phyloP scores from a whole-genome alignment of 2,113 vertebrate species.

The Lepidothrix coronata region DNA sequence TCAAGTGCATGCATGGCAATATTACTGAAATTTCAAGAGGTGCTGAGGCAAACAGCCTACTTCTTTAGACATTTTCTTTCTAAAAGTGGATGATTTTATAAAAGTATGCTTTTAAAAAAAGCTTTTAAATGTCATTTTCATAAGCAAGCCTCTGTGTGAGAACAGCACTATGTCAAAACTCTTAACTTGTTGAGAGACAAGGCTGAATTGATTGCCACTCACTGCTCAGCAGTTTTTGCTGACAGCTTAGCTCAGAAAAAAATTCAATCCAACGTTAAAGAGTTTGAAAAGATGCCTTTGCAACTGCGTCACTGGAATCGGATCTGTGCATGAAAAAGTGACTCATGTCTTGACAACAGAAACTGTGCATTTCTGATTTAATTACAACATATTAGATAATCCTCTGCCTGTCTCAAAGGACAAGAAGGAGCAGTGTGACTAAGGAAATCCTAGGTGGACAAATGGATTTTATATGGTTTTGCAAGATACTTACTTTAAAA shows the following conservation, averaged over 20 bases:
- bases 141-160: constrained; percentile 10
- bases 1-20: not conserved
- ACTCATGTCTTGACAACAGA: constrained; percentile 14
- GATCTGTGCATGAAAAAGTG: not conserved
- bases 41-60: constrained; percentile 7
- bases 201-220: constrained; percentile 45
- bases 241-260: constrained; percentile 25
- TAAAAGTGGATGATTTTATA: constrained; percentile 17
- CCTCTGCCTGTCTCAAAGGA: not conserved
- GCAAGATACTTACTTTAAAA: not conserved
- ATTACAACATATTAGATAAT: not conserved
- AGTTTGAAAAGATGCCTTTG: constrained; percentile 27
- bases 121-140: not conserved
- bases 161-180: not conserved
- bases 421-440: not conserved
- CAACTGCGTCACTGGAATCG: not conserved
- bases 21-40: constrained; percentile 27
- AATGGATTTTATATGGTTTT: not conserved
- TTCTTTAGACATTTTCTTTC: constrained; percentile 5
- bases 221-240: constrained; percentile 27
- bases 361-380: not conserved
- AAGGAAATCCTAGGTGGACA: not conserved
- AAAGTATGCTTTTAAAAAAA: not conserved
- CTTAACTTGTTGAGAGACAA: constrained; percentile 50
- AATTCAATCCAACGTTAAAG: not conserved